Percentiles rank a stretch among this genome's conserved stretches.
phyloP scores from a whole-genome alignment of 2,888 invertebrate species.

The Acanthosoma haemorrhoidale region DNA sequence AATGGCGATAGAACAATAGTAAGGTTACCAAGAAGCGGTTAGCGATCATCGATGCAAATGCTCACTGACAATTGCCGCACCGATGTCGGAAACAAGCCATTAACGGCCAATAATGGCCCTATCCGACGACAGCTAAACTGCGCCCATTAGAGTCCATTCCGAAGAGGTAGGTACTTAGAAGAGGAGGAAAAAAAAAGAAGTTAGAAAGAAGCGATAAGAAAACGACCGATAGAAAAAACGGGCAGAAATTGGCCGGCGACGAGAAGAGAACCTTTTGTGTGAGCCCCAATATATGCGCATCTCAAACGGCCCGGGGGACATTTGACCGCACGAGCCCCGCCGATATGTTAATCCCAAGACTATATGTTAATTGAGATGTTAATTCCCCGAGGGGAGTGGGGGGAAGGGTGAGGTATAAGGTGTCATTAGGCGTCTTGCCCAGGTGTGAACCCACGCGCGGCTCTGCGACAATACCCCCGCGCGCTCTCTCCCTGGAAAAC shows the following conservation, averaged over 20 bases:
- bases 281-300: slow-evolving; percentile 24
- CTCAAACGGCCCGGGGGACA: not conserved
- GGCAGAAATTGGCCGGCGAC: not conserved
- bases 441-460: slow-evolving; percentile 21
- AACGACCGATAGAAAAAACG: not conserved
- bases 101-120: no score
- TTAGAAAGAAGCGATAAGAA: not conserved
- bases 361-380: slow-evolving; percentile 26
- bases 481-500: slow-evolving; percentile 12
- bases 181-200: not conserved
- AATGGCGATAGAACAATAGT: no score
- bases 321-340: not conserved
- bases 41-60: no score
- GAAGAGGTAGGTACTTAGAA: slow-evolving; percentile 1
- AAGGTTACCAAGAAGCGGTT: no score
- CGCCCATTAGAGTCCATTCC: not conserved
- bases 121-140: no score
- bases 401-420: not conserved
- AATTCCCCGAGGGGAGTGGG: not conserved
- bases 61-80: no score
- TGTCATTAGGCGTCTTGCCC: slow-evolving; percentile 8
- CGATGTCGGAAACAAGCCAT: no score
- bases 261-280: not conserved
- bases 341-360: slow-evolving; percentile 2
- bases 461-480: no score